Evolutionary conservation across 2,797 vertebrate species (phyloP), one percentile per base, ranked within the genome.

Genomic region (Nyctalus aviator): DNA sequence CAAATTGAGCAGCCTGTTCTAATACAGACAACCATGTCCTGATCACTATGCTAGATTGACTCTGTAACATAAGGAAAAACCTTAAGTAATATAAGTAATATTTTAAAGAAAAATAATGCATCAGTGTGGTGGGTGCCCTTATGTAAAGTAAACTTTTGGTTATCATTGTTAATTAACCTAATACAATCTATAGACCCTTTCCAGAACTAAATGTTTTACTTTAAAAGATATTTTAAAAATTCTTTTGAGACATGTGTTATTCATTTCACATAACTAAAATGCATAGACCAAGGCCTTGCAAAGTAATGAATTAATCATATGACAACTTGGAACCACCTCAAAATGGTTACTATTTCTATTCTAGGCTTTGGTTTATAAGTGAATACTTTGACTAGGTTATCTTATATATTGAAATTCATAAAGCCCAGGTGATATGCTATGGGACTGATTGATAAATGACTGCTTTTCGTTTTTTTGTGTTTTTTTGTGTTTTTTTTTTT

Each of bases 121-220:
- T 76, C 88, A 87, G 21, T 23, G 18, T 27, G 25, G 23, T 62
- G 23, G 11, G 18, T 25, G 73, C 13, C 17, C 10, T 35, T 32
- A 32, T 1, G 4, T 77, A 48, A 94, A 92, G 77, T 46, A 14
- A 66, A 84, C 17, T 30, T 79, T 12, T 87, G 66, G 10, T 76
- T 75, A 59, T 64, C 11, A 66, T 87, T 91, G 48, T 79, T 71
- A 53, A 76, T 78, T 62, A 86, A 73, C 21, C 64, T 72, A 84
- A 87, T 59, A 84, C 79, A 88, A 81, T 81, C 35, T 66, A 64
- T 6, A 69, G 1, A 77, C 13, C 48, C 20, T 6, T 79, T 92
- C 21, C 14, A 84, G 94, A 92, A 94, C 21, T 59, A 66, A 90
- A 62, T 13, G 0, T 15, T 44, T 48, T 35, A 88, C 0, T 76